phyloP scores from a whole-genome alignment of 1,140 invertebrate species.

The Apis dorsata region DNA sequence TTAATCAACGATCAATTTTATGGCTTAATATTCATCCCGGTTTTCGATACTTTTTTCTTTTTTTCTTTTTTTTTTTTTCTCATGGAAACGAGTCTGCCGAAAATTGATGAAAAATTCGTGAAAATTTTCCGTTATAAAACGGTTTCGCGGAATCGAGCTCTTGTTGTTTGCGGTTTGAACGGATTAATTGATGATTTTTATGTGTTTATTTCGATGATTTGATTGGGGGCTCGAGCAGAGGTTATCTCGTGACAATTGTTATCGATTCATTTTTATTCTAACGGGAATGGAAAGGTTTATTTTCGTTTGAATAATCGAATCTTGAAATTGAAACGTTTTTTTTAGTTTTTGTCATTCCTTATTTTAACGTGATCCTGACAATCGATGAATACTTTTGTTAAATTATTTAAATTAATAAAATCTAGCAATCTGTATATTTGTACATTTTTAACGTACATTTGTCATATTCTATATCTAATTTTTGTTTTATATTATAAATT shows the following conservation, averaged over 20 bases:
- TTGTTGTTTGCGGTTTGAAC: not conserved
- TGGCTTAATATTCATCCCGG: not conserved
- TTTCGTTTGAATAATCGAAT: not conserved
- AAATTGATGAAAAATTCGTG: constrained; percentile 1
- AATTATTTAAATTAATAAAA: no score
- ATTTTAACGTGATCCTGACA: no score
- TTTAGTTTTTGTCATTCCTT: no score
- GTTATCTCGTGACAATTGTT: not conserved
- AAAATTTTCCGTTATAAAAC: not conserved
- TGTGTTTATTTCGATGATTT: not conserved
- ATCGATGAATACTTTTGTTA: no score
- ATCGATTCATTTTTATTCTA: not conserved
- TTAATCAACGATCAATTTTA: constrained; percentile 24
- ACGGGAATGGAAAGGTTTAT: not conserved
- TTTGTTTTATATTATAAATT: not conserved
- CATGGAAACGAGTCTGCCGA: not conserved
- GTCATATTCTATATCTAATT: not conserved
- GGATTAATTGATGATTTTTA: constrained; percentile 24
- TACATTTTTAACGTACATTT: no score
- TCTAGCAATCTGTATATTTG: no score
- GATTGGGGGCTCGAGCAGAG: not conserved
- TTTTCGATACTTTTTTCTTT: not conserved
- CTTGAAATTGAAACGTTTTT: no score
- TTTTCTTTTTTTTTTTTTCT: not conserved
- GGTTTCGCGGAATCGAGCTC: not conserved